Conservation (phyloP, 1,140 invertebrate genomes). For the Drosophila varians region DNA sequence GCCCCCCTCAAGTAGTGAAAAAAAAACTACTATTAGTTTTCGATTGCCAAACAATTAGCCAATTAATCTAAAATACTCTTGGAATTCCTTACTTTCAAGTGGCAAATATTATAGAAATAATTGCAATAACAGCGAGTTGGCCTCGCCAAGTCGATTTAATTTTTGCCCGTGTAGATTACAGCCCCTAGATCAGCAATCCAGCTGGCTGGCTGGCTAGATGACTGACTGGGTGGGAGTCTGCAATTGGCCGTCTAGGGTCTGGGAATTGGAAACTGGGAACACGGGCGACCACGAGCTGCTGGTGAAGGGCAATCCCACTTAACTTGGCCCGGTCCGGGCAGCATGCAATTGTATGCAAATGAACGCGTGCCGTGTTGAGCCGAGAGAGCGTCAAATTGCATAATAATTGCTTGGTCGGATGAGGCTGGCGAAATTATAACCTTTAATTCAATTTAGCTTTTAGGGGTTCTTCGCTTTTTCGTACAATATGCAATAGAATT, state of each 20-base stretch:
- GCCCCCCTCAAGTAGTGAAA: too few relatives aligned
- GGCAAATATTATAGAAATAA: neutral
- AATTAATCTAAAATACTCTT: neutral
- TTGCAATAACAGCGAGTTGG: neutral
- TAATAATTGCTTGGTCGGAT: slow-evolving; percentile 51
- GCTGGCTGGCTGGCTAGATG: slow-evolving; percentile 7
- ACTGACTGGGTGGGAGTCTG: slow-evolving; percentile 19
- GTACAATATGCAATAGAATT: slow-evolving; percentile 78
- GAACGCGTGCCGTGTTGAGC: slow-evolving; percentile 70
- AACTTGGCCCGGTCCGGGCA: slow-evolving; percentile 30
- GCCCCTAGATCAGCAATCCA: slow-evolving; percentile 1
- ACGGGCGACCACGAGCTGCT: slow-evolving; percentile 7
- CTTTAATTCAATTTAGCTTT: neutral
- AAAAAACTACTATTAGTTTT: neutral
- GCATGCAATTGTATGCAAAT: slow-evolving; percentile 74
- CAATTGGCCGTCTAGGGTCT: slow-evolving; percentile 27
- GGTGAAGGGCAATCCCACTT: slow-evolving; percentile 33
- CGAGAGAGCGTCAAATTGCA: slow-evolving; percentile 53
- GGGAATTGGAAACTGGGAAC: slow-evolving; percentile 32
- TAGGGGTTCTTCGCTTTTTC: slow-evolving; percentile 33
- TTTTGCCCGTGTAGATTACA: slow-evolving; percentile 2
- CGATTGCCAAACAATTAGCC: neutral
- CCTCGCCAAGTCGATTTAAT: neutral
- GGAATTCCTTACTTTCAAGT: neutral
- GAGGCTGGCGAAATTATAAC: slow-evolving; percentile 10